These are phyloP conservation scores for Nomada lathburiana DNA, from an alignment of 2,888 invertebrate genomes.

Conservation along the genomic window DNA sequence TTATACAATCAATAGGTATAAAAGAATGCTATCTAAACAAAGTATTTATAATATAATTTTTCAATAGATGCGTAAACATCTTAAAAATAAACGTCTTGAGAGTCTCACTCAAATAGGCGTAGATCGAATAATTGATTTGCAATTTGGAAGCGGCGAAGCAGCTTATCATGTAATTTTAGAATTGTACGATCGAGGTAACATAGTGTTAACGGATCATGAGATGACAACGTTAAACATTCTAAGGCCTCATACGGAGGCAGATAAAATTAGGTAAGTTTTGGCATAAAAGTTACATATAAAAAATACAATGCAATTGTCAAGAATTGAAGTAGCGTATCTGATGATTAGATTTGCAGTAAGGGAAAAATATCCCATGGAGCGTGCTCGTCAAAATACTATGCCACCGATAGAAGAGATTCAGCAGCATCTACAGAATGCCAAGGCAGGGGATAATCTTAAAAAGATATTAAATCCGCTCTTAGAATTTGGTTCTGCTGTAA, in stretches of 20 bases:
- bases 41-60: not conserved
- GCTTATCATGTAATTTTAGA: constrained; percentile 98
- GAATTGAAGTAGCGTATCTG: not conserved
- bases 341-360: constrained; percentile 92
- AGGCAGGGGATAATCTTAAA: constrained; percentile 91
- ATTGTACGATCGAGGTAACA: constrained; percentile 97
- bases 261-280: constrained; percentile 89
- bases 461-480: constrained; percentile 93
- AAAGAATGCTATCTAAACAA: not conserved
- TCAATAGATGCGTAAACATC: constrained; percentile 94
- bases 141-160: constrained; percentile 97
- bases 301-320: not conserved
- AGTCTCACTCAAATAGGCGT: constrained; percentile 93
- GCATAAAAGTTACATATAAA: not conserved
- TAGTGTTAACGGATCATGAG: constrained; percentile 96
- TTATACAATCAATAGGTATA: not conserved
- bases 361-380: constrained; percentile 94
- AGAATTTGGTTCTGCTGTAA: constrained; percentile 96
- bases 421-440: constrained; percentile 87
- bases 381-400: constrained; percentile 88
- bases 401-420: constrained; percentile 86
- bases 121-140: constrained; percentile 97
- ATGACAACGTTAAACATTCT: constrained; percentile 96
- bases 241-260: constrained; percentile 95
- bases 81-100: constrained; percentile 97